Percentiles rank a stretch among this genome's conserved stretches.
These are phyloP conservation scores for Delia radicum DNA, from an alignment of 1,140 invertebrate species.

Conservation along the genomic window DNA sequence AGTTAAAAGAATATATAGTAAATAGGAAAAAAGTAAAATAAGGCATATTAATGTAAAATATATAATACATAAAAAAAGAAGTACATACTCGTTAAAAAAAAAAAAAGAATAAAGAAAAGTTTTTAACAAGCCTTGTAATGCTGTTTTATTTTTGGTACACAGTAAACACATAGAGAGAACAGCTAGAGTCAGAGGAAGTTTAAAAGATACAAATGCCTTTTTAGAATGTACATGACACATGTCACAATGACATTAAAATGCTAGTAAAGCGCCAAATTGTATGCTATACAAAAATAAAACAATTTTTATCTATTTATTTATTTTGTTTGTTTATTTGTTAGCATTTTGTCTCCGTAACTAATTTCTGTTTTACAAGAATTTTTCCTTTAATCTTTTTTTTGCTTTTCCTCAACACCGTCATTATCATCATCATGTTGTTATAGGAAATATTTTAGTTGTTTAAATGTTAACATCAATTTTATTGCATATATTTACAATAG, in stretches of 20 bases:
- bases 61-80: neutral
- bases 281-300: neutral
- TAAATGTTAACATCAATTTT: neutral
- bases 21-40: neutral
- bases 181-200: neutral
- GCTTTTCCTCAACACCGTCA: neutral
- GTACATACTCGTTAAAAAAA: neutral
- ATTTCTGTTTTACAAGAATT: neutral
- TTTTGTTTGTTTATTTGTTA: neutral
- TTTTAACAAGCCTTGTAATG: neutral
- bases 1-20: neutral
- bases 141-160: too few relatives aligned
- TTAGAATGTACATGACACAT: neutral
- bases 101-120: neutral
- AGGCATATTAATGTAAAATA: neutral
- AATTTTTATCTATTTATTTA: neutral
- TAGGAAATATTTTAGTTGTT: neutral
- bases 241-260: conserved; percentile 4
- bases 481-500: too few relatives aligned
- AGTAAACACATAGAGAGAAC: neutral
- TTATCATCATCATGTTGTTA: neutral
- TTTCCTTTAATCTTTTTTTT: neutral
- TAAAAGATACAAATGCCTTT: neutral
- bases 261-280: neutral
- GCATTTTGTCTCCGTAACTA: neutral